Base-by-base conservation (phyloP, 35 echinoderm and acorn worm genomes). In the Apostichopus japonicus region DNA sequence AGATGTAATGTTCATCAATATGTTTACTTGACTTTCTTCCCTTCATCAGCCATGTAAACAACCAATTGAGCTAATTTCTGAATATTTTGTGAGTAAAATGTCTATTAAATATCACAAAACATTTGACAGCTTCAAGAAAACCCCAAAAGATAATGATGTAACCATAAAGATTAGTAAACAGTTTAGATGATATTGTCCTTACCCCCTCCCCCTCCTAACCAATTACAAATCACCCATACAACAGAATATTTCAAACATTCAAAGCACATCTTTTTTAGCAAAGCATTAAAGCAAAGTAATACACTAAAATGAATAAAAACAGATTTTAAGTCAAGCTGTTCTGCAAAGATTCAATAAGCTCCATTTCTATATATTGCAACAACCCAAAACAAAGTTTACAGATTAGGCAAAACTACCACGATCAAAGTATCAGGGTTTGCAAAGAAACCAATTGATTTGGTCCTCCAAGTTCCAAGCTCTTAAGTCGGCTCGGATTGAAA, bases 381-480 rank as follows among this genome's bases (percentile, higher is more conserved):
- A 72, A 89, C 23, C 56, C 62, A 53, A 53, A 72, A 44, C 6
- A 72, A 89, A 10, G 22, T 24, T 65, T 5, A 27, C 7, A 5
- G 51, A 6, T 87, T 62, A 72, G 6, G 72, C 62, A 24, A n/a
- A 72, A 67, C 16, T 44, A 44, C 11, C 44, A 71, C 24, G 10
- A 23, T 44, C 54, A 33, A 10, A 7, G 51, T 79, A 70, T 95
- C 77, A 98, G 24, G 94, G 96, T 90, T 92, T 94, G 55, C 89
- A 78, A 16, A 98, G 78, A 92, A 98, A 98, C 96, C 96, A 98
- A 75, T 98, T 98, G 6, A 92, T 83, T 25, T 98, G 92, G 61
- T 98, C 96, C 54, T 98, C 94, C 92, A 95, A 92, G 16, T 97
- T 91, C 92, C 92, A 94, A 5, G 73, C 56, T 56, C 96, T 78